Evolutionary conservation across 2,888 invertebrate species (phyloP).

Genomic region (Diarsia brunnea): DNA sequence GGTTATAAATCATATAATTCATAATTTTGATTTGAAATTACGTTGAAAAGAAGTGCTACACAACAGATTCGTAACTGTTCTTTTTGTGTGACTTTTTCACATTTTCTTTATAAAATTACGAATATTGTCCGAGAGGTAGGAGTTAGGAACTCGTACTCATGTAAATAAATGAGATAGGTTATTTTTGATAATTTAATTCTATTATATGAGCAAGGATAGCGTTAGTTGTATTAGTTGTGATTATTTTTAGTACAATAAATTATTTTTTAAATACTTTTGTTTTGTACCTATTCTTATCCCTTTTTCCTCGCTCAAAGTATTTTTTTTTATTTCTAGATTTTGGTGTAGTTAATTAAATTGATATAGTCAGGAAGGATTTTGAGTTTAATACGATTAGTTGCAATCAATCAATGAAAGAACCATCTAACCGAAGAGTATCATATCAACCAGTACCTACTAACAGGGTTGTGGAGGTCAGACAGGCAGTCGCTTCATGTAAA

Average conservation of each 20-base stretch:
- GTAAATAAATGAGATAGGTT: constrained; percentile 47
- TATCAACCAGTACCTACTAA: too few relatives aligned
- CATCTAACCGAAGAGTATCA: too few relatives aligned
- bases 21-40: not conserved
- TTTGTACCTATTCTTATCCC: not conserved
- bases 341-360: not conserved
- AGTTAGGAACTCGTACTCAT: not conserved
- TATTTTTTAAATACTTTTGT: constrained; percentile 22
- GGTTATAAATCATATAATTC: not conserved
- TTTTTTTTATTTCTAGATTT: not conserved
- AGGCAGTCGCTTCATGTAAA: too few relatives aligned
- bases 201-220: not conserved
- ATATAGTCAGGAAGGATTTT: not conserved
- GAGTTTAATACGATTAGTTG: too few relatives aligned
- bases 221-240: constrained; percentile 10
- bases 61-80: not conserved
- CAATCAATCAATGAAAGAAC: too few relatives aligned
- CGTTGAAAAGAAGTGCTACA: not conserved
- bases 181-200: constrained; percentile 4
- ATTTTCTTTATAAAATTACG: not conserved
- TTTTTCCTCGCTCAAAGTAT: not conserved
- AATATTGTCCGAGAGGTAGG: not conserved
- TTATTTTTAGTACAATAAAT: constrained; percentile 41
- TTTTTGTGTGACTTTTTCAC: not conserved
- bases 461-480: too few relatives aligned